Percentiles rank a stretch among this genome's conserved stretches.
Conservation (phyloP, 1,140 invertebrate species). For the Leptinotarsa defecta region DNA sequence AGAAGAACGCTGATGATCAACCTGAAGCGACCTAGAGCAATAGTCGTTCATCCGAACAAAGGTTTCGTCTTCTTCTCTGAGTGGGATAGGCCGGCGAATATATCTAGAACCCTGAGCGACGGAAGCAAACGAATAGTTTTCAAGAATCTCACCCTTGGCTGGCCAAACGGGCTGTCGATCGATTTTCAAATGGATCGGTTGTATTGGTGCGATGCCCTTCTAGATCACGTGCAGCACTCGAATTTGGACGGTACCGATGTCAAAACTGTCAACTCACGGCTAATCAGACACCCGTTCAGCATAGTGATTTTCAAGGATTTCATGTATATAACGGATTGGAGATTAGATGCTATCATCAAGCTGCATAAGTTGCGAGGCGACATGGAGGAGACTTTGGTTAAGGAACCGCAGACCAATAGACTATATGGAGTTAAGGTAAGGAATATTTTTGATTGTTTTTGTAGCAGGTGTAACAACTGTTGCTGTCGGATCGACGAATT, state of each 20-base stretch:
- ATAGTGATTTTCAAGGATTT: constrained; percentile 92
- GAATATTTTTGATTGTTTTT: no score
- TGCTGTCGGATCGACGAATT: no score
- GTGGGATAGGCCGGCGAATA: constrained; percentile 95
- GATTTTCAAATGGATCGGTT: constrained; percentile 85
- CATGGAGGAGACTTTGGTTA: constrained; percentile 81
- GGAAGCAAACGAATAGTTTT: constrained; percentile 87
- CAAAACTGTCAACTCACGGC: constrained; percentile 82
- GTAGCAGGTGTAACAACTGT: no score
- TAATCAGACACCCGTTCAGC: constrained; percentile 93
- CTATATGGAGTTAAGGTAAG: constrained; percentile 85
- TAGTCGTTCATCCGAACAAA: constrained; percentile 94
- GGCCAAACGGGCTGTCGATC: constrained; percentile 94
- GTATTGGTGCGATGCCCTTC: constrained; percentile 94
- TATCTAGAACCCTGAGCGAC: constrained; percentile 87
- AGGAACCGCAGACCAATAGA: constrained; percentile 88
- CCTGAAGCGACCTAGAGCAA: constrained; percentile 88
- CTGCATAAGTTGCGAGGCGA: constrained; percentile 88
- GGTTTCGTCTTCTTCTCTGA: constrained; percentile 95
- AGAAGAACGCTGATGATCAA: constrained; percentile 85
- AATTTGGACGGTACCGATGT: constrained; percentile 93
- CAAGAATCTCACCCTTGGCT: constrained; percentile 89
- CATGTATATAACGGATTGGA: constrained; percentile 98
- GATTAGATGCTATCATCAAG: constrained; percentile 91
- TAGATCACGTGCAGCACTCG: constrained; percentile 95